Base-by-base conservation (phyloP, 2,113 vertebrate genomes). In the Merops nubicus region DNA sequence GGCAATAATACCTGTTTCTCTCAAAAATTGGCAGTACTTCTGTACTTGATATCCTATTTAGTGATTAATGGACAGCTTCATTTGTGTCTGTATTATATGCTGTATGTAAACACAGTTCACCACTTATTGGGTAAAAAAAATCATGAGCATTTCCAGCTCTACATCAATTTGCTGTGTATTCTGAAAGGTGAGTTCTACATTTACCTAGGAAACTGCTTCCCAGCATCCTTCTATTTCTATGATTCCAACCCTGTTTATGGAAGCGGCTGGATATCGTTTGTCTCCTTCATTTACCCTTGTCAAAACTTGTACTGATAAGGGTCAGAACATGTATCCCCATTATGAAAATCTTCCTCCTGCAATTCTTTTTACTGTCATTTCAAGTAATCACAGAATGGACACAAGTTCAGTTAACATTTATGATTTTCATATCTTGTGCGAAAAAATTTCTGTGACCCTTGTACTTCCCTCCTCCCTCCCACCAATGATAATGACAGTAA, bases 401-500 rank as follows among this genome's bases (percentile, higher is more conserved):
- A 21, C 38, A 26, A 12, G 5, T 57, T 92, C 48, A 29, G 12
- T 43, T 76, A 56, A 34, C 21, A 13, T n/a, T 75, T 80, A 19
- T 16, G 22, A 42, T 48, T 93, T 93, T 83, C 40, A 33, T 2
- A 2, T 29, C 25, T 47, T 33, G 20, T 5, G 2, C 64, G 34
- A 48, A 83, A 73, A 57, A 53, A 38, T 9, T 64, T 67, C 16
- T 69, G 36, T 63, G 38, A 38, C 9, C 12, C 9, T 3, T 42
- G 17, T 34, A 34, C 6, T 75, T 53, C 18, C 23, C 31, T 53
- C 18, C 23, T 28, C 9, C n/a, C 12, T 4, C 34, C 5, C 19
- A 5, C 42, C 9, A 3, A 22, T 25, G 15, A 6, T 16, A 75
- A 36, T 3, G 5, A 28, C 2, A 2, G 15, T n/a, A n/a, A 60